Evolutionary conservation across 1,140 invertebrate species (phyloP).

Genomic region (Diprion similis): DNA sequence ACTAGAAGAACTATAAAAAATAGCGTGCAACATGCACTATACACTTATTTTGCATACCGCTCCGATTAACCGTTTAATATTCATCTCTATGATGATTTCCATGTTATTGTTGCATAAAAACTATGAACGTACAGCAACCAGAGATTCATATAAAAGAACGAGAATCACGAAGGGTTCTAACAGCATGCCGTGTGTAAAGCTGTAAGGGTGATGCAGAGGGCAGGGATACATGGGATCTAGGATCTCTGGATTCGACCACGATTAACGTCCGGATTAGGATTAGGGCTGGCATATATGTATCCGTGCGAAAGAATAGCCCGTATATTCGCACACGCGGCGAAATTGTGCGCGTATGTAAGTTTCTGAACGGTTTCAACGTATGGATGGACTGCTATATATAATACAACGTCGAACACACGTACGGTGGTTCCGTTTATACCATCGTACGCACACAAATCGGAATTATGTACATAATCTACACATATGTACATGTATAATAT

Average conservation of each 20-base stretch:
- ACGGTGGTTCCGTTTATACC: neutral
- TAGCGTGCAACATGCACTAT: too few relatives aligned
- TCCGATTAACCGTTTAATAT: too few relatives aligned
- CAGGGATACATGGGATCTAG: neutral
- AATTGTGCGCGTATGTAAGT: conserved; percentile 2
- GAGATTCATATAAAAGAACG: too few relatives aligned
- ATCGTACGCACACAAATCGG: neutral
- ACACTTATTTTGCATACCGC: too few relatives aligned
- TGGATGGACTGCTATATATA: neutral
- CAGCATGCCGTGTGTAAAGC: neutral
- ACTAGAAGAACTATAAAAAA: too few relatives aligned
- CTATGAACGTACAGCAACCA: too few relatives aligned
- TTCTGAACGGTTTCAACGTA: neutral
- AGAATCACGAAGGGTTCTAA: neutral
- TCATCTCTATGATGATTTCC: too few relatives aligned
- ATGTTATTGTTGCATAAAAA: too few relatives aligned
- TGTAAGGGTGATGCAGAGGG: neutral
- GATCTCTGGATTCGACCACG: conserved; percentile 44
- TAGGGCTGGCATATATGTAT: conserved; percentile 41
- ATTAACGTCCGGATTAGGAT: conserved; percentile 58
- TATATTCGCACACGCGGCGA: neutral
- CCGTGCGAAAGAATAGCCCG: conserved; percentile 30
- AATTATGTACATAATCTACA: too few relatives aligned
- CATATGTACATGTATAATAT: too few relatives aligned
- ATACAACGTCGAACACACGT: neutral